Evolutionary conservation across 2,888 invertebrate genomes (phyloP), one percentile per base, ranked within the genome.

Genomic region (Dione juno): DNA sequence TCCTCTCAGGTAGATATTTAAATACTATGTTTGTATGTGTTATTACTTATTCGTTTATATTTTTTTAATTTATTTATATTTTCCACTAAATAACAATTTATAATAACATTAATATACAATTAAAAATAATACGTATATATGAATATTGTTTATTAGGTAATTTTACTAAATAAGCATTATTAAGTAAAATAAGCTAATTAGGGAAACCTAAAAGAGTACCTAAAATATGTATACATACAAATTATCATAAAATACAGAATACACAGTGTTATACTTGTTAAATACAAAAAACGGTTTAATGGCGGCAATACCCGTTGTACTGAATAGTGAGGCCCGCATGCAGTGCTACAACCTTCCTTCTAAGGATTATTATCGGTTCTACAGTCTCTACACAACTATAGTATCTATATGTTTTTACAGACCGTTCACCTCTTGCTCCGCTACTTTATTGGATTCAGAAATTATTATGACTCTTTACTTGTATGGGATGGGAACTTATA

Each of bases 1-100:
- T 97, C 83, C 96, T 97, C 77, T 96, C 96, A 82, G 97, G 97
- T 96, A 89, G 94, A 2, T 90, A 64, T 70, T 64, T 59, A 48
- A 50, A 64, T 19, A 50, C 43, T 14, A 16, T 54, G 10, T 37
- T 10, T 16, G 16, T 54, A 8, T 37, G 19, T 11, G 19, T 10
- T 19, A 6, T 13, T 19, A 48, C 16, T 3, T 11, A 37, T 8
- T 37, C 5, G 3, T 40, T 3, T 16, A 48, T 9, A 28, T 28
- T 5, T 28, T 28, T 28, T 28, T 28, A 28, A 28, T 28, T 28
- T 28, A 5, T 28, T 28, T 28, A 28, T 5, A 3, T 28, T 28
- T 28, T 28, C 3, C 28, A 28, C 5, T 28, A n/a, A n/a, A n/a
- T n/a, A n/a, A n/a, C n/a, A n/a, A n/a, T n/a, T n/a, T n/a, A n/a